Evolutionary conservation across 2,888 invertebrate genomes (phyloP), one percentile per base, ranked within the genome.

Genomic region (Standfussiana lucernea): DNA sequence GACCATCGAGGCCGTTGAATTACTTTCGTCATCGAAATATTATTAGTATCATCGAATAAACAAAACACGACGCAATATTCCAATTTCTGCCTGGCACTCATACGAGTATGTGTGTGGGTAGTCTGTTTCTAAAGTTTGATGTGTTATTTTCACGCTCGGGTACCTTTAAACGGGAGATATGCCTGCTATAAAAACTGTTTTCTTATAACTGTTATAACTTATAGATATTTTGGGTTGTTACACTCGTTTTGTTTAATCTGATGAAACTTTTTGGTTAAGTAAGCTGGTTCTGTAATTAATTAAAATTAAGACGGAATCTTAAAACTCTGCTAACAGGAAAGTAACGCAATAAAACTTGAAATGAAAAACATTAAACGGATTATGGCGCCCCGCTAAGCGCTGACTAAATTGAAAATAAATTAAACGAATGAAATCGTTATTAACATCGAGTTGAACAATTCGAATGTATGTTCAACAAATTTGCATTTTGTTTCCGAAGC

Each of bases 371-470:
- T 78, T 56, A 71, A 80, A 67, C 28, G 56, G 56, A 68, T 80
- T 71, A 79, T 32, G 47, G 47, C 40, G 35, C 53, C 35, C 40
- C 24, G 40, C 35, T 56, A 61, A 66, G 37, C 37, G 21, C n/a
- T 42, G n/a, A 18, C 35, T 78, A 66, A 62, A 70, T 83, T 66
- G 45, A 78, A 78, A 83, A 83, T n/a, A 83, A 77, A 61, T 40
- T n/a, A 37, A 71, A 67, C 18, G 47, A 67, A 68, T 50, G 11
- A n/a, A 35, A 37, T 82, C 24, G 35, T 21, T 47, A 61, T 21
- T 66, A 32, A 50, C 35, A 61, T 74, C 35, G 56, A 67, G 47
- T 47, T 53, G 21, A 28, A 70, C 53, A 67, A 56, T 47, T 13
- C 21, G n/a, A 35, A 28, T 83, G 65, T 47, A n/a, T 70, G 47